These are phyloP conservation scores for Zaprionus nigranus DNA, from an alignment of 1,140 invertebrate genomes.

Conservation along the genomic window DNA sequence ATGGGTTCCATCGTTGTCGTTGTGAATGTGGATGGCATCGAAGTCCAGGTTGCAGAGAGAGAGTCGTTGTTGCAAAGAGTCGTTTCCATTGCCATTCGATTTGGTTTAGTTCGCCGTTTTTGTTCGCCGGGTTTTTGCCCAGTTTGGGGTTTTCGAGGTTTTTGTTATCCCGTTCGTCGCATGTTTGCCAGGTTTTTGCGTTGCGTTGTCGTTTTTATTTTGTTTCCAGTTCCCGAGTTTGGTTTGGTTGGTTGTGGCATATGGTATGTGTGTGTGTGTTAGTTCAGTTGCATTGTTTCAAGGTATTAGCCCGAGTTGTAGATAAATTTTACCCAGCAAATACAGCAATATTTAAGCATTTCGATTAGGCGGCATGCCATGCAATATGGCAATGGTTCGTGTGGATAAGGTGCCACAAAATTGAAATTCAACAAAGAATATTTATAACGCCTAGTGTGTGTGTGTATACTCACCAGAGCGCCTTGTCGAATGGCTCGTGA, in stretches of 20 bases:
- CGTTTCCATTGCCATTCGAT: conserved; percentile 37
- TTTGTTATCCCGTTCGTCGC: conserved; percentile 35
- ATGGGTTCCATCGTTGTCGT: conserved; percentile 32
- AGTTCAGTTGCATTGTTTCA: conserved; percentile 67
- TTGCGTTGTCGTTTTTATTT: conserved; percentile 23
- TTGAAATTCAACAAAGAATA: conserved; percentile 63
- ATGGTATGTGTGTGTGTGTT: conserved; percentile 16
- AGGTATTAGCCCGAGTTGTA: conserved; percentile 69
- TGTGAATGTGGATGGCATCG: not conserved
- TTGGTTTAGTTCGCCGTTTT: conserved; percentile 42
- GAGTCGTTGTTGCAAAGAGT: conserved; percentile 4
- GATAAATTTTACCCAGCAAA: conserved; percentile 69
- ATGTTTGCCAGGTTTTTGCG: conserved; percentile 39
- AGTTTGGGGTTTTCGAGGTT: conserved; percentile 26
- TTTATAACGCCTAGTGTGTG: conserved; percentile 23
- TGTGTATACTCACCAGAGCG: conserved; percentile 70
- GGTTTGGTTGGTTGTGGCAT: conserved; percentile 40
- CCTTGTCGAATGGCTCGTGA: conserved; percentile 83
- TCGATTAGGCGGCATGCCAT: conserved; percentile 66
- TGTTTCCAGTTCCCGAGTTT: conserved; percentile 34
- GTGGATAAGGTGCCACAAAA: conserved; percentile 23
- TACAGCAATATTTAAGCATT: conserved; percentile 75
- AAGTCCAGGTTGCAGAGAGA: conserved; percentile 10
- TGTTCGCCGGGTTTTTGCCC: not conserved
- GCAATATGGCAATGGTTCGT: conserved; percentile 55